A percentile compares a stretch with the other conserved stretches of the same genome.
These are phyloP conservation scores for Hypanus sabinus DNA, from an alignment of 2,113 vertebrate genomes.

Conservation along the genomic window DNA sequence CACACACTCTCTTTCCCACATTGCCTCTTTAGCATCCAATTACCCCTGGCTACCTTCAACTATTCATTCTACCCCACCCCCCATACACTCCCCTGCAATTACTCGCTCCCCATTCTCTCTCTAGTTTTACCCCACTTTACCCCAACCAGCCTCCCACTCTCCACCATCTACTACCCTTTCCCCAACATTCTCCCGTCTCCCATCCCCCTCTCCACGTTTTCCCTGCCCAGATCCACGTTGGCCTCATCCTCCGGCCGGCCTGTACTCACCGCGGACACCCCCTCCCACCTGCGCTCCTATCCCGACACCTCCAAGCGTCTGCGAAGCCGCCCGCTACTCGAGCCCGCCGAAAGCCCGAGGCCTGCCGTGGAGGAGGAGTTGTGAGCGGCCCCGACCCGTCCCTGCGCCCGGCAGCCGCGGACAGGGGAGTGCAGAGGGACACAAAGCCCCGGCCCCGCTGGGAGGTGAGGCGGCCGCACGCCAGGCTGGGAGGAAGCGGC, in stretches of 20 bases:
- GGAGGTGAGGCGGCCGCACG: no score
- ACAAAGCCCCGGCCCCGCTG: no score
- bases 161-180: accelerated
- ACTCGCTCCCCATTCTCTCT: no score
- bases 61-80: no score
- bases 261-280: background rate
- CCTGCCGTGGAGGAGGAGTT: background rate
- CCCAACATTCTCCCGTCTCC: background rate
- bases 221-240: background rate
- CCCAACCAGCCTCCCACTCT: accelerated
- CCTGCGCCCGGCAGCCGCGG: no score
- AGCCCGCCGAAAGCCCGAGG: background rate
- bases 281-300: no score
- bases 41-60: no score
- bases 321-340: background rate
- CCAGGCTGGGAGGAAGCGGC: no score
- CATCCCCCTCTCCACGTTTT: background rate
- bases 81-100: background rate
- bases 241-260: background rate
- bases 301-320: background rate
- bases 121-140: accelerated
- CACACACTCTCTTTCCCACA: no score
- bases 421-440: no score
- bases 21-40: no score
- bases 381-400: no score